These are phyloP conservation scores for Phalacrocorax pelagicus DNA, from an alignment of 2,113 vertebrate genomes.

Conservation along the genomic window DNA sequence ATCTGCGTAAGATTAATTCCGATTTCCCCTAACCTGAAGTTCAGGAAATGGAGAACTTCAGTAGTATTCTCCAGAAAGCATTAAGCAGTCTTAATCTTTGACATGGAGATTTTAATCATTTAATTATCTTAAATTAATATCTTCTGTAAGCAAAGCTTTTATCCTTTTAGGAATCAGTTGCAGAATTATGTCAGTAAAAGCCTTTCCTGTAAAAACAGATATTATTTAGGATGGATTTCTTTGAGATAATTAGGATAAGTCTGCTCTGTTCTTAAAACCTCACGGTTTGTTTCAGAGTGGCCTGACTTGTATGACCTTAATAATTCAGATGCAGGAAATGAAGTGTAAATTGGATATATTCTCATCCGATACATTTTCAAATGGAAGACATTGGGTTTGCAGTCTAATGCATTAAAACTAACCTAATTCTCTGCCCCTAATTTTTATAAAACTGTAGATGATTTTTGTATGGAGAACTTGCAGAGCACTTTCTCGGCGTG, in stretches of 20 bases:
- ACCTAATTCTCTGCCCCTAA: not conserved
- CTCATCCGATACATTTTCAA: not conserved
- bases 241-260: not conserved
- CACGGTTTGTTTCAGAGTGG: not conserved
- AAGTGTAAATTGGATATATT: not conserved
- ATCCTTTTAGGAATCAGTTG: constrained; percentile 5
- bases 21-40: constrained; percentile 31
- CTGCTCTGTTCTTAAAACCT: not conserved
- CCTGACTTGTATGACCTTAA: not conserved
- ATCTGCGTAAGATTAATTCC: not conserved
- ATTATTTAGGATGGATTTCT: not conserved
- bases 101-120: constrained; percentile 38
- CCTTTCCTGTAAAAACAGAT: not conserved
- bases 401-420: not conserved
- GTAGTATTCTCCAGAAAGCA: not conserved
- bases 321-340: not conserved
- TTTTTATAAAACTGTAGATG: not conserved
- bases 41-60: constrained; percentile 39
- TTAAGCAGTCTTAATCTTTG: constrained; percentile 26
- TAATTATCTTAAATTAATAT: constrained; percentile 49
- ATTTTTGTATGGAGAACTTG: not conserved
- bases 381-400: not conserved
- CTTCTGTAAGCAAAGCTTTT: constrained; percentile 29
- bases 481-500: not conserved
- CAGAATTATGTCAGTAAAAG: not conserved